phyloP scores from a whole-genome alignment of 2,888 invertebrate species.

The Epicampocera succincta region DNA sequence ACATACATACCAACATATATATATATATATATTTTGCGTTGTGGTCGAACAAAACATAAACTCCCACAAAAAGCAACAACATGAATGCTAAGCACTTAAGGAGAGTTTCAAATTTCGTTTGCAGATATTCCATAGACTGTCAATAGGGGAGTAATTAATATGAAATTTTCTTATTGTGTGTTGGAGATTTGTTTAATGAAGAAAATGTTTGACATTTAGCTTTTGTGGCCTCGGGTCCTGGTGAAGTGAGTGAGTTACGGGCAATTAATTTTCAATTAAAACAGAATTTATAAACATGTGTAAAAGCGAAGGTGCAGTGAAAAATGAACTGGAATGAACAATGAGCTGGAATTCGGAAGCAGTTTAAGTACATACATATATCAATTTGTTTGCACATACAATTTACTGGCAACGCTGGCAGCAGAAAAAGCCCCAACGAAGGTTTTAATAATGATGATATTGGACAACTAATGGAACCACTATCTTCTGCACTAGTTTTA shows the following conservation, averaged over 20 bases:
- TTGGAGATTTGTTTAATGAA: conserved; percentile 5
- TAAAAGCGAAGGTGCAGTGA: too few relatives aligned
- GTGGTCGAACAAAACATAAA: not conserved
- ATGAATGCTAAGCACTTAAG: not conserved
- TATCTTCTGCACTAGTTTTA: too few relatives aligned
- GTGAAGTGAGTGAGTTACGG: not conserved
- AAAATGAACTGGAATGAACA: too few relatives aligned
- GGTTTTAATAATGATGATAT: too few relatives aligned
- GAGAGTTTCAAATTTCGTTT: conserved; percentile 12
- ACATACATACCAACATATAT: too few relatives aligned
- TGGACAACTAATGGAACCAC: too few relatives aligned
- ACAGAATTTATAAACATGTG: too few relatives aligned
- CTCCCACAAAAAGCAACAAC: not conserved
- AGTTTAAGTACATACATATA: too few relatives aligned
- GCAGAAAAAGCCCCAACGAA: too few relatives aligned
- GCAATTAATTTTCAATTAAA: too few relatives aligned
- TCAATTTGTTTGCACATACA: too few relatives aligned
- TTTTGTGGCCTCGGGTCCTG: not conserved
- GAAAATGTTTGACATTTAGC: conserved; percentile 21
- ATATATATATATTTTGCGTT: conserved; percentile 8
- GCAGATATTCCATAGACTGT: not conserved
- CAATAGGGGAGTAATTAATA: not conserved
- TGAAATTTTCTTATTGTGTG: conserved; percentile 10
- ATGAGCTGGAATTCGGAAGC: not conserved
- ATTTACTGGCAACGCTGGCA: too few relatives aligned